Evolutionary conservation across 2,797 vertebrate species (phyloP).

Genomic region (Petrocephalus sullivani): DNA sequence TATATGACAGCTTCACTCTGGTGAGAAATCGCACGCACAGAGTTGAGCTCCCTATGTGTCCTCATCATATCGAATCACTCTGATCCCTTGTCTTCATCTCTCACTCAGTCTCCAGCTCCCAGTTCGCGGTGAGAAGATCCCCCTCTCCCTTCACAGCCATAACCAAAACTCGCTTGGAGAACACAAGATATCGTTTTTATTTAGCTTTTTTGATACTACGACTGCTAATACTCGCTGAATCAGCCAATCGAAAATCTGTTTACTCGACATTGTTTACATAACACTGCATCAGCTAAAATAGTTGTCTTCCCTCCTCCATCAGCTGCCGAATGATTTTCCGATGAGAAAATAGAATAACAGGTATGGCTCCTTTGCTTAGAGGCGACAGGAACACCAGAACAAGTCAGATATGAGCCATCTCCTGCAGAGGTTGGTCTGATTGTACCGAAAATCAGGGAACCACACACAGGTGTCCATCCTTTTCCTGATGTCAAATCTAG

Average conservation of each 20-base stretch:
- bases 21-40: conserved; percentile 53
- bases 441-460: conserved; percentile 4
- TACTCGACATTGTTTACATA: conserved; percentile 71
- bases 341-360: conserved; percentile 63
- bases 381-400: conserved; percentile 39
- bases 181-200: conserved; percentile 41
- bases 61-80: background rate
- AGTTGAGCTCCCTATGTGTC: background rate
- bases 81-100: conserved; percentile 11
- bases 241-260: conserved; percentile 63
- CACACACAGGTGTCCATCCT: background rate
- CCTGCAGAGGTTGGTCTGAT: background rate
- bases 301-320: conserved; percentile 64
- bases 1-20: conserved; percentile 80
- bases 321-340: conserved; percentile 57
- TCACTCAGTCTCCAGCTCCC: conserved; percentile 53
- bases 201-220: conserved; percentile 50
- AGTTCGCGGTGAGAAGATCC: conserved; percentile 57
- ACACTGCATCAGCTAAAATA: conserved; percentile 60
- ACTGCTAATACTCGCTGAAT: conserved; percentile 55
- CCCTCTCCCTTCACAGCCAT: conserved; percentile 56
- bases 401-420: background rate
- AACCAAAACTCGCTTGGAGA: conserved; percentile 67
- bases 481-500: background rate
- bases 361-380: conserved; percentile 57